A percentile compares a stretch with the other conserved stretches of the same genome.
Conservation (phyloP, 2,797 vertebrate species). For the Apodemus agrarius region DNA sequence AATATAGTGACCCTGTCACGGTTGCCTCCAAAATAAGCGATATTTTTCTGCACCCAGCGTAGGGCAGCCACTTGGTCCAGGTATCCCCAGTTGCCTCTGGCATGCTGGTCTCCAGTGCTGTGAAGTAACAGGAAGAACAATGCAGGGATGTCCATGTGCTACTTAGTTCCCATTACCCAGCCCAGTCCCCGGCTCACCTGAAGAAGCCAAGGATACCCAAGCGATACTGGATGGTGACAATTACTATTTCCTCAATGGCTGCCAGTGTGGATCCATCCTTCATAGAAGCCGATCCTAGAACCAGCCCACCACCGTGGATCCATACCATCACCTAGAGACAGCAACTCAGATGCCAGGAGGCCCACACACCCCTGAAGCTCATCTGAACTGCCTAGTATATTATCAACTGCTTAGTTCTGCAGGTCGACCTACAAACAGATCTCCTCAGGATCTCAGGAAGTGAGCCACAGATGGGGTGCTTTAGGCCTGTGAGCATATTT, state of each 20-base stretch:
- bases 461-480: too few species aligned
- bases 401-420: background rate
- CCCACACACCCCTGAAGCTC: background rate
- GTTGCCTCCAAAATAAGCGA: conserved; percentile 85
- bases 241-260: conserved; percentile 89
- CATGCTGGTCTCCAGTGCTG: conserved; percentile 89
- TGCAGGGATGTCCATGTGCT: background rate
- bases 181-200: background rate
- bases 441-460: background rate
- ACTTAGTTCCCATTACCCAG: fast-evolving
- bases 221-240: conserved; percentile 91
- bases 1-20: background rate
- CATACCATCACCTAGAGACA: conserved; percentile 91
- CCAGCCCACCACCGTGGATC: conserved; percentile 89
- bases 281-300: conserved; percentile 80
- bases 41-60: conserved; percentile 90
- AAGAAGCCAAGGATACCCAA: conserved; percentile 91
- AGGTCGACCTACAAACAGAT: background rate
- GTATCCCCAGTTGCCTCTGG: conserved; percentile 90
- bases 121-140: background rate
- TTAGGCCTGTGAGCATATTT: background rate
- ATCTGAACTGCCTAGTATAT: background rate
- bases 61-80: conserved; percentile 91
- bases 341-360: background rate
- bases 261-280: conserved; percentile 88